phyloP scores from a whole-genome alignment of 1,140 invertebrate species.

The Bombus ignitus region DNA sequence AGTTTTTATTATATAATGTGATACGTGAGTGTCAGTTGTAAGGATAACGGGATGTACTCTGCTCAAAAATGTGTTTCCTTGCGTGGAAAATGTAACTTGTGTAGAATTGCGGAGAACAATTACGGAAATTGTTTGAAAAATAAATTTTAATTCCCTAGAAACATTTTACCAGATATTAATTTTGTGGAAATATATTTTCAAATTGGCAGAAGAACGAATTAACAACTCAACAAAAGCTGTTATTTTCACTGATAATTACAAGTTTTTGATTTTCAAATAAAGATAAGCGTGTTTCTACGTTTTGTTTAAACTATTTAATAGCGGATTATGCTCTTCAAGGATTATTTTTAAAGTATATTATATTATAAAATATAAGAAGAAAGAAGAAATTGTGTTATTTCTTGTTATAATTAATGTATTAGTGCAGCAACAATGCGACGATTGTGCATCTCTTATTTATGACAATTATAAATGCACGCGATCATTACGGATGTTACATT shows the following conservation, averaged over 20 bases:
- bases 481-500: not conserved
- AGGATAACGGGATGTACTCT: not conserved
- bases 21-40: not conserved
- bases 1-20: too few species aligned
- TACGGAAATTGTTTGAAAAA: not conserved
- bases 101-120: not conserved
- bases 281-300: too few species aligned
- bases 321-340: not conserved
- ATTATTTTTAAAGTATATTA: too few species aligned
- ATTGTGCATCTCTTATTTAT: not conserved
- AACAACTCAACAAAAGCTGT: too few species aligned
- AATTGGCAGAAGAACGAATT: too few species aligned
- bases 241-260: too few species aligned
- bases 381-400: not conserved
- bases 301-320: too few species aligned
- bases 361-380: too few species aligned
- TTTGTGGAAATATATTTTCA: too few species aligned
- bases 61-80: not conserved
- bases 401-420: not conserved
- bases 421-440: not conserved
- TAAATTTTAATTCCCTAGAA: too few species aligned
- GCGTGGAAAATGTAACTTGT: not conserved
- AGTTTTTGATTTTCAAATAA: too few species aligned
- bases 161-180: too few species aligned
- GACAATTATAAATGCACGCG: not conserved